These are phyloP conservation scores for Pectinophora gossypiella DNA, from an alignment of 1,140 invertebrate genomes.

Conservation along the genomic window DNA sequence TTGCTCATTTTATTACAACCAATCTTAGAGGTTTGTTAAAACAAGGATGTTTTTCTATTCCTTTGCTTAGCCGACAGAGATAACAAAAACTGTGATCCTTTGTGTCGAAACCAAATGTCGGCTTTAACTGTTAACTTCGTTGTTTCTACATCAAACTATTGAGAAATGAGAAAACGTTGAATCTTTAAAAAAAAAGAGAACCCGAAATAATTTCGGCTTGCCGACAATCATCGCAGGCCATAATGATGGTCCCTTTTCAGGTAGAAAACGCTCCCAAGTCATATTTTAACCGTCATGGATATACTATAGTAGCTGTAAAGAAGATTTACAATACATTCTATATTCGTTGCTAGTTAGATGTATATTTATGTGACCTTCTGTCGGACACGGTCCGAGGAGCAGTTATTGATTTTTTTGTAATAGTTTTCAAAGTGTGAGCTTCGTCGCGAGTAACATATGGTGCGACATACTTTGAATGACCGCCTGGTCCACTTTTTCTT, in stretches of 20 bases:
- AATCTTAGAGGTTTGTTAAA: slow-evolving; percentile 25
- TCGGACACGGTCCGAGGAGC: slow-evolving; percentile 41
- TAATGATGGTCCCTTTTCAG: slow-evolving; percentile 68
- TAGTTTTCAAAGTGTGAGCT: slow-evolving; percentile 45
- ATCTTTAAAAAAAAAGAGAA: slow-evolving; percentile 42
- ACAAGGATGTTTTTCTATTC: slow-evolving; percentile 23
- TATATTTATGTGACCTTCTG: slow-evolving; percentile 51
- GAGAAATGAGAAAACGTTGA: slow-evolving; percentile 23
- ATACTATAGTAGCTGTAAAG: slow-evolving; percentile 56
- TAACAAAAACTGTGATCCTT: slow-evolving; percentile 20
- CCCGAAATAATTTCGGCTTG: slow-evolving; percentile 52
- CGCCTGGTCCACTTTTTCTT: slow-evolving; percentile 24
- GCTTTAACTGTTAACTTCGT: slow-evolving; percentile 32
- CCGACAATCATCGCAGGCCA: slow-evolving; percentile 59
- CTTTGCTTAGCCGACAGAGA: slow-evolving; percentile 15
- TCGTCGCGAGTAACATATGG: slow-evolving; percentile 48
- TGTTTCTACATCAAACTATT: slow-evolving; percentile 42
- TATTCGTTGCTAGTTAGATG: slow-evolving; percentile 62
- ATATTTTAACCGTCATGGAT: slow-evolving; percentile 65
- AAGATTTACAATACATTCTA: slow-evolving; percentile 62
- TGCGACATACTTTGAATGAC: slow-evolving; percentile 55
- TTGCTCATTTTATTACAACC: slow-evolving; percentile 14
- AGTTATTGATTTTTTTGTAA: slow-evolving; percentile 58
- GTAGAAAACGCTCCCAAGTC: slow-evolving; percentile 61
- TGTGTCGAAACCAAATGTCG: slow-evolving; percentile 32